phyloP scores from a whole-genome alignment of 2,797 vertebrate species.

The Staurois parvus region DNA sequence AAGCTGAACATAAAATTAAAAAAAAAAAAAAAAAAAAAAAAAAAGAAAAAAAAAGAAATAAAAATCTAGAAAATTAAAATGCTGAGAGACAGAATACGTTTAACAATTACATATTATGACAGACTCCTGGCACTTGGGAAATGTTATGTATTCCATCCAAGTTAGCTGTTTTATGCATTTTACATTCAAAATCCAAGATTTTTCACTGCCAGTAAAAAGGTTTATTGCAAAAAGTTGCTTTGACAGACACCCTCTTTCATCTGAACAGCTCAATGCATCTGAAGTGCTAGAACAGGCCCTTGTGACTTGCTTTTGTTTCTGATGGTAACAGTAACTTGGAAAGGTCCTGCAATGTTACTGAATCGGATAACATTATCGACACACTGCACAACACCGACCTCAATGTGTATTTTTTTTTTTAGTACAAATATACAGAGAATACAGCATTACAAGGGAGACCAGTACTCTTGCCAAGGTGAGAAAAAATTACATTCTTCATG shows the following conservation, averaged over 20 bases:
- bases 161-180: slow-evolving; percentile 72
- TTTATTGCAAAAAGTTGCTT: slow-evolving; percentile 66
- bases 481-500: slow-evolving; percentile 87
- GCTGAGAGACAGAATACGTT: slow-evolving; percentile 78
- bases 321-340: slow-evolving; percentile 73
- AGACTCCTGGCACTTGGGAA: slow-evolving; percentile 81
- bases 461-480: slow-evolving; percentile 82
- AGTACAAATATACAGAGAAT: slow-evolving; percentile 71
- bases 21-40: slow-evolving; percentile 69
- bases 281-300: slow-evolving; percentile 58
- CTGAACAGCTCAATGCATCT: slow-evolving; percentile 39
- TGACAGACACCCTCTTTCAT: slow-evolving; percentile 36
- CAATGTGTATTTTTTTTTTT: slow-evolving; percentile 52
- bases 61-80: slow-evolving; percentile 67
- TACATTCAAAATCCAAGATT: slow-evolving; percentile 71
- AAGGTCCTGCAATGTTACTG: slow-evolving; percentile 73
- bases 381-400: slow-evolving; percentile 59
- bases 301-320: slow-evolving; percentile 67
- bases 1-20: slow-evolving; percentile 70
- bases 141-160: slow-evolving; percentile 70
- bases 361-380: slow-evolving; percentile 64
- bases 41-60: not conserved
- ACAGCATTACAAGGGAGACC: slow-evolving; percentile 77
- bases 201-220: slow-evolving; percentile 73
- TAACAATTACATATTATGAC: slow-evolving; percentile 74